Conservation (phyloP, 92 coral and sea anemone genomes). For the Palythoa grandiflora region DNA sequence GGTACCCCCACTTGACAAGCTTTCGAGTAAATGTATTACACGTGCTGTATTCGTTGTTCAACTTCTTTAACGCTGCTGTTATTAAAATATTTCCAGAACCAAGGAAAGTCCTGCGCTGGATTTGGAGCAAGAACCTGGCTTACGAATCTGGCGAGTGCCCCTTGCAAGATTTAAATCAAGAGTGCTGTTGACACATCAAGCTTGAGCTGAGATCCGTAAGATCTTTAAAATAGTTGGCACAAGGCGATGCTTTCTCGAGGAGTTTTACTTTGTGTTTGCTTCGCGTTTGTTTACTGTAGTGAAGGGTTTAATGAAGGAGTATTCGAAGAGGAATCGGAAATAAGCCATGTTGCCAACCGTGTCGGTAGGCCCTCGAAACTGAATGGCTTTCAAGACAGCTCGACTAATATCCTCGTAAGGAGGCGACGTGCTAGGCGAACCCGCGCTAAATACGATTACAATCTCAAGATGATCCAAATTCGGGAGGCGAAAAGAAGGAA, state of each 20-base stretch:
- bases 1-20: slow-evolving; percentile 21
- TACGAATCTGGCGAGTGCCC: slow-evolving; percentile 27
- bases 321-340: slow-evolving; percentile 58
- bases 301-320: slow-evolving; percentile 66
- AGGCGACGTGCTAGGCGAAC: slow-evolving; percentile 74
- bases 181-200: slow-evolving; percentile 37
- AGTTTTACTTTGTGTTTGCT: slow-evolving; percentile 61
- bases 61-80: slow-evolving; percentile 66
- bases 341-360: slow-evolving; percentile 18
- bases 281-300: slow-evolving; percentile 66
- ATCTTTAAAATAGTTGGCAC: slow-evolving; percentile 21
- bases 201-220: slow-evolving; percentile 34
- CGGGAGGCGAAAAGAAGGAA: slow-evolving; percentile 80
- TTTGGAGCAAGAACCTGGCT: slow-evolving; percentile 37
- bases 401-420: slow-evolving; percentile 66
- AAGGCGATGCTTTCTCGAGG: slow-evolving; percentile 59
- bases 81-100: slow-evolving; percentile 70
- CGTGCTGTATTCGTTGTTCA: slow-evolving; percentile 34
- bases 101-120: slow-evolving; percentile 53
- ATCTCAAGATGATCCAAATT: slow-evolving; percentile 71
- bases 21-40: slow-evolving; percentile 37
- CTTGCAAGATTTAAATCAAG: slow-evolving; percentile 10
- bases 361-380: slow-evolving; percentile 81
- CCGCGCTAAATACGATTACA: slow-evolving; percentile 79
- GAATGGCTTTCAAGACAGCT: slow-evolving; percentile 78